Evolutionary conservation across 1,140 invertebrate species (phyloP), one percentile per base, ranked within the genome.

Genomic region (Achatina immaculata): DNA sequence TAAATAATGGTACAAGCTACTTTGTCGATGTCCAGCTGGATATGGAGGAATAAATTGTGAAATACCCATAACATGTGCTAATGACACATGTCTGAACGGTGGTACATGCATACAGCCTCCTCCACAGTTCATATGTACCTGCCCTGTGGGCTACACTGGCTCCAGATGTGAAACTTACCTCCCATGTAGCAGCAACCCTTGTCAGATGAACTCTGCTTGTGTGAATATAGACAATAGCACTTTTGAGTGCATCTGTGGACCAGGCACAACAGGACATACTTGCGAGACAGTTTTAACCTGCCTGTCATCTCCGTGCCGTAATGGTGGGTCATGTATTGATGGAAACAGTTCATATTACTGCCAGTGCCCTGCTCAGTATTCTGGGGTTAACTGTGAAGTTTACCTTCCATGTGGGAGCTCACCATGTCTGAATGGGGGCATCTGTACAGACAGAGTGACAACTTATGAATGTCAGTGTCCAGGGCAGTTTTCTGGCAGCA

Each of bases 261-360:
- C 42, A 19, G 80, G 80, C 0, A 74, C 71, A 21, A 81, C 76
- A 55, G 86, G 85, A 31, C 3, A 31, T 6, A 28, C n/a, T n/a
- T 87, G 87, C 83, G 84, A 85, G n/a, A 83, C 93, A 0, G 94
- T 95, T 31, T 77, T 88, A 31, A 84, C 88, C 19, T 90, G 90
- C 69, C 38, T 55, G 2, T 81, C 80, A 28, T 82, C 81, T 74
- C 86, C 86, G 9, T 89, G 88, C 80, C 80, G 77, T 40, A 88
- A 89, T 80, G 68, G 45, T 34, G 85, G 83, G n/a, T 81, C 48
- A 0, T 87, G 86, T 78, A 71, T 66, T 6, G 34, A 71, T 68
- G 36, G 78, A 31, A 78, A 73, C 40, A 68, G 31, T 21, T 81
- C 84, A 16, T 85, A 84, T 76, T 69, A 31, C 42, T 88, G 87